Evolutionary conservation across 2,888 invertebrate species (phyloP), one percentile per base, ranked within the genome.

Genomic region (Leptinotarsa rubiginosa): DNA sequence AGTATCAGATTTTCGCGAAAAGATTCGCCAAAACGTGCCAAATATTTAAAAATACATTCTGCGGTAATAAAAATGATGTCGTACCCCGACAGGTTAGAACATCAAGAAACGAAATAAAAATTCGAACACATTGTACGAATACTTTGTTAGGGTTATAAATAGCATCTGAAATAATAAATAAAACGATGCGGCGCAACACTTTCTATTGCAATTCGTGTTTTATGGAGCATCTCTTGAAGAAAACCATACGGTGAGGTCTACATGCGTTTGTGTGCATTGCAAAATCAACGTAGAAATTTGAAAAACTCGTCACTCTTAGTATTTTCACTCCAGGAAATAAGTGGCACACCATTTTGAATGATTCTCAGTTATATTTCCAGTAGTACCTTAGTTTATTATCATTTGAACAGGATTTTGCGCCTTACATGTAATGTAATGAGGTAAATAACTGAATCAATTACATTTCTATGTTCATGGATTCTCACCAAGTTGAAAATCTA

Each of bases 111-210:
- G 62, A 62, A 62, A 62, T 62, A 62, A 62, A 62, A 62, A 62
- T 12, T 41, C 16, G 18, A 62, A 41, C 16, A 25, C 18, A n/a
- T 31, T 62, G 41, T 62, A 69, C 47, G 52, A 50, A 67, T n/a
- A 56, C 56, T 69, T 56, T 69, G 47, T 69, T 16, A 3, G 47
- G 20, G 56, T 50, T 56, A 41, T 41, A 69, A 69, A 69, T 69
- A 69, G 69, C 59, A 69, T 56, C 47, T 59, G 69, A 18, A 69
- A 69, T 47, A 69, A 69, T 69, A 69, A 69, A 69, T 59, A 22
- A 56, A 69, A 18, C 69, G 15, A 16, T 56, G 56, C 47, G 10
- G 16, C 18, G 62, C 31, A 31, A 31, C 16, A 7, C 25, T 25
- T 15, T 13, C 47, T 54, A 18, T 16, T 47, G 47, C 69, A 54